Evolutionary conservation across 2,888 invertebrate species (phyloP), one percentile per base, ranked within the genome.

Genomic region (Notodonta dromedarius): DNA sequence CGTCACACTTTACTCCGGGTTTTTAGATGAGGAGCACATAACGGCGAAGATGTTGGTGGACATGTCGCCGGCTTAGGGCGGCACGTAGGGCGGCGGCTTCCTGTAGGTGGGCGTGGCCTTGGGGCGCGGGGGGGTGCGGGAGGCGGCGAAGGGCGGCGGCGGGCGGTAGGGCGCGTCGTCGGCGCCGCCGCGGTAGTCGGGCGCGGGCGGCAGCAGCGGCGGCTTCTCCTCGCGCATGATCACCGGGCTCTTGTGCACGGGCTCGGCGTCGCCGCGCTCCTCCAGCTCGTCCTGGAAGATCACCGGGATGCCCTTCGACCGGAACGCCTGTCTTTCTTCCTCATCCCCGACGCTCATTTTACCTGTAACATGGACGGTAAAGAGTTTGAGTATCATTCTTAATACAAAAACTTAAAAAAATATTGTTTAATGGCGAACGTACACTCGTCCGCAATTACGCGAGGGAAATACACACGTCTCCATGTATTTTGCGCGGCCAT

Each of bases 211-310:
- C 58, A 98, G 95, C 62, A 98, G 90, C 7, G 99, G 98, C 12
- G 99, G 98, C 82, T 98, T 98, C 85, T 99, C 99, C 77, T 99
- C 98, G 81, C 98, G 97, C 90, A 99, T 95, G 76, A 99, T 98
- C 60, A 99, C 97, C 6, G 99, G 99, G 69, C 97, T 96, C 91
- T 98, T 98, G 84, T 98, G 97, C 39, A 96, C 97, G 24, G 97
- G 96, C 67, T 97, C 97, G 24, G 97, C 95, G 86, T 97, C 97
- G 0, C 97, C 97, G 77, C 98, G 97, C 80, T 98, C 98, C 76
- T 99, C 98, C 53, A 99, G 94, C 87, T 99, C 99, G 87, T 99
- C 99, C 88, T 98, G 97, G 91, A 99, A 99, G 82, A 99, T 99
- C 50, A 99, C 98, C 0, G 99, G 99, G 78, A 98, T 98, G 58